These are phyloP conservation scores for Illadopsis cleaveri DNA, from an alignment of 2,113 vertebrate genomes.

Conservation along the genomic window DNA sequence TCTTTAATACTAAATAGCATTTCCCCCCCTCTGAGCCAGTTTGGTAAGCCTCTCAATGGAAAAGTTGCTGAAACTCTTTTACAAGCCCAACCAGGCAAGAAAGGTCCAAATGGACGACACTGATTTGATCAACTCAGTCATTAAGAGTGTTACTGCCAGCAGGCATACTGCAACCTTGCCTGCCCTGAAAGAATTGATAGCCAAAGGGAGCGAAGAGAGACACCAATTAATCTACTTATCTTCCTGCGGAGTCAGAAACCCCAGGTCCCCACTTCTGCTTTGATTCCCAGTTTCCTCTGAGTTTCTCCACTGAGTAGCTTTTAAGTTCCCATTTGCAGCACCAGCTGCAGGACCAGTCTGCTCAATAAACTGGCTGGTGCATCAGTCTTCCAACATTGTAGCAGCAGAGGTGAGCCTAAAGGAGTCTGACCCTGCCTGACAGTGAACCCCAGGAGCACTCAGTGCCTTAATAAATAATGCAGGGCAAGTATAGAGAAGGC, in stretches of 20 bases:
- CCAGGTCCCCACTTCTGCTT: background rate
- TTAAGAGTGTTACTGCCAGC: slow-evolving; percentile 19
- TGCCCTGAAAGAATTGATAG: background rate
- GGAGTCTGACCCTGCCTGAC: slow-evolving; percentile 41
- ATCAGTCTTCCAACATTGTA: background rate
- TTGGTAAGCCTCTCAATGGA: background rate
- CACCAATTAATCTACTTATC: slow-evolving; percentile 1
- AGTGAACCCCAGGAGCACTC: slow-evolving; percentile 46
- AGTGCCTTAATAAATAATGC: slow-evolving; percentile 74
- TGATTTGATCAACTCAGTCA: slow-evolving; percentile 53
- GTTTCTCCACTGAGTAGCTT: background rate
- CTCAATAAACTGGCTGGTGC: background rate
- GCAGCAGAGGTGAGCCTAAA: slow-evolving; percentile 19
- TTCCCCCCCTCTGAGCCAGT: background rate
- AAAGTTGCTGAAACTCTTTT: background rate
- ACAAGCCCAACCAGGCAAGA: background rate
- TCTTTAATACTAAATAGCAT: background rate
- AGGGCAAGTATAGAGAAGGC: slow-evolving; percentile 56
- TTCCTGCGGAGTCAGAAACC: background rate
- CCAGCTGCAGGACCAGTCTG: background rate
- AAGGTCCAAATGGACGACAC: background rate
- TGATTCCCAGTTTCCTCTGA: background rate
- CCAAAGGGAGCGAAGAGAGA: slow-evolving; percentile 5
- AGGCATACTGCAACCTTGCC: background rate
- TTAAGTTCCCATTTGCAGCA: background rate